Evolutionary conservation across 1,140 invertebrate species (phyloP).

Genomic region (Zophobas atratus): DNA sequence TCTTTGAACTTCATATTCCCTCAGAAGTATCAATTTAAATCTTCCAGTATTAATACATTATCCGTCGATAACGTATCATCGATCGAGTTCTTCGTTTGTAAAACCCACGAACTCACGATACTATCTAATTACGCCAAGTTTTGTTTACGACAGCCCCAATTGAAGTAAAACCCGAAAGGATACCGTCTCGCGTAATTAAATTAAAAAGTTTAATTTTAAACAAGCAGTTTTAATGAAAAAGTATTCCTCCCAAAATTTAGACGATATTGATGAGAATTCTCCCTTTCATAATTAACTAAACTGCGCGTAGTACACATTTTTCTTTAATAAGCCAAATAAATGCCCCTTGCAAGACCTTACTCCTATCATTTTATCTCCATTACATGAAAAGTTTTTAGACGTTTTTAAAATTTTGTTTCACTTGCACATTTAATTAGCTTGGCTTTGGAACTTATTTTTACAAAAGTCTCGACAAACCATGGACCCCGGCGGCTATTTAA

Average conservation of each 20-base stretch:
- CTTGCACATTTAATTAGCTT: constrained; percentile 39
- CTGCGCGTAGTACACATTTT: too few relatives aligned
- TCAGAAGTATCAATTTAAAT: constrained; percentile 25
- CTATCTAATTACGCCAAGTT: constrained; percentile 34
- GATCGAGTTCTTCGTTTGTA: constrained; percentile 11
- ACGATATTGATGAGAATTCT: constrained; percentile 19
- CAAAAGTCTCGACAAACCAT: constrained; percentile 17
- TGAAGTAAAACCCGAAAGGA: constrained; percentile 39
- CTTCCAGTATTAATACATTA: constrained; percentile 4
- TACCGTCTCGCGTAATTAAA: constrained; percentile 37
- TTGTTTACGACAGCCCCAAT: constrained; percentile 39
- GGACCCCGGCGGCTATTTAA: constrained; percentile 24
- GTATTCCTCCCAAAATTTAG: constrained; percentile 21
- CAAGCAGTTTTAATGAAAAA: constrained; percentile 41
- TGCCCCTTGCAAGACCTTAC: background rate
- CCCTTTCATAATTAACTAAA: background rate
- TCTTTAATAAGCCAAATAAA: background rate
- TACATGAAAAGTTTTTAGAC: constrained; percentile 7
- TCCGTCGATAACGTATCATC: background rate
- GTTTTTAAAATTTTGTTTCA: constrained; percentile 10
- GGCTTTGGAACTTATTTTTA: constrained; percentile 33
- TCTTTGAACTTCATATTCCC: constrained; percentile 23
- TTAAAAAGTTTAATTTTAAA: constrained; percentile 44
- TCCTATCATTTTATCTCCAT: background rate
- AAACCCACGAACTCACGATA: constrained; percentile 8